Conservation (phyloP, 2,888 invertebrate species). For the Perizoma affinitatum region DNA sequence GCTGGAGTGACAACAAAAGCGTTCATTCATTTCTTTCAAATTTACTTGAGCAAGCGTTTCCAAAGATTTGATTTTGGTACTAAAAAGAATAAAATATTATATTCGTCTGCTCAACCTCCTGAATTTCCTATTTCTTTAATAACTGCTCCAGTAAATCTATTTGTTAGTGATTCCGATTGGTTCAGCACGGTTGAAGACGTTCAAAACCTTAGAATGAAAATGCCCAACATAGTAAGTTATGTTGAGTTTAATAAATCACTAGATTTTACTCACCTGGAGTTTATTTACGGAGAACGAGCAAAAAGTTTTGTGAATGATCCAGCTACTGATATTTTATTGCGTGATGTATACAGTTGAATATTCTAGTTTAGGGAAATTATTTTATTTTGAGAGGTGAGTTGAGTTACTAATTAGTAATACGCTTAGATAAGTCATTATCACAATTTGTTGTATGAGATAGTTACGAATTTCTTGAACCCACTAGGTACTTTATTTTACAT, state of each 20-base stretch:
- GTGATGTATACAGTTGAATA: conserved; percentile 21
- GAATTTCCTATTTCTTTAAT: conserved; percentile 59
- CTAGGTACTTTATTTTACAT: too few species aligned
- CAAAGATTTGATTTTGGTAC: conserved; percentile 65
- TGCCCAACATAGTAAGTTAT: conserved; percentile 56
- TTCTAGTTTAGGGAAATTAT: background rate
- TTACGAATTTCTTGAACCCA: too few species aligned
- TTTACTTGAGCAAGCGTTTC: conserved; percentile 60
- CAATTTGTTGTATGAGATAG: too few species aligned
- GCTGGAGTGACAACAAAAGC: conserved; percentile 66
- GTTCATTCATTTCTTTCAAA: conserved; percentile 68
- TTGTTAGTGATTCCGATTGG: conserved; percentile 69
- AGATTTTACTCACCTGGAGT: conserved; percentile 72
- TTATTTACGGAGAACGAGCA: conserved; percentile 64
- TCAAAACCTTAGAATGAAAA: conserved; percentile 45
- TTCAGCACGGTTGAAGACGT: conserved; percentile 62
- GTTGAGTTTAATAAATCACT: conserved; percentile 56
- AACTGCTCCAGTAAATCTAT: conserved; percentile 59
- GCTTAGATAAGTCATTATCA: too few species aligned
- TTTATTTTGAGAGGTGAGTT: too few species aligned
- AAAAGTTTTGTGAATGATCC: conserved; percentile 62
- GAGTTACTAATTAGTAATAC: too few species aligned
- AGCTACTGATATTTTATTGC: conserved; percentile 50
- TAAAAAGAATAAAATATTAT: conserved; percentile 50
- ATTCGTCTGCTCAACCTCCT: conserved; percentile 58